Percentiles rank a stretch among this genome's conserved stretches.
These are phyloP conservation scores for Gisinianus flammeolus DNA, from an alignment of 2,888 invertebrate genomes.

Conservation along the genomic window DNA sequence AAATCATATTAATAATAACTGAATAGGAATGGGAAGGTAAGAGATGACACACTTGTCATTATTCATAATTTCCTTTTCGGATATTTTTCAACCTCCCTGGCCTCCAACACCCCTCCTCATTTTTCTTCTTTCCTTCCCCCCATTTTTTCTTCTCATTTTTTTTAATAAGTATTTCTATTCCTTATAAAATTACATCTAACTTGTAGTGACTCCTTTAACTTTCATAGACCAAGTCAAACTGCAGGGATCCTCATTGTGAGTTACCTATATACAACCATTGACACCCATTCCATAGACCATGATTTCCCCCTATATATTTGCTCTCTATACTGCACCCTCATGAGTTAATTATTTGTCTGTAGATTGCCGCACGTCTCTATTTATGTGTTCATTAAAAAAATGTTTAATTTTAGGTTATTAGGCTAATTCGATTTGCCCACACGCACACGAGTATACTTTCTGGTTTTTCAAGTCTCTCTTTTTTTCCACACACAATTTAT, in stretches of 20 bases:
- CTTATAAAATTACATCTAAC: too few species aligned
- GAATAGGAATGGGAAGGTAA: too few species aligned
- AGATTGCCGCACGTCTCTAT: too few species aligned
- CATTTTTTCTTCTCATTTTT: neutral
- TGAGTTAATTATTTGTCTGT: neutral
- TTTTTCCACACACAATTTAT: too few species aligned
- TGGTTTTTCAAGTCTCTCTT: too few species aligned
- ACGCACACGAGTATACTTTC: too few species aligned
- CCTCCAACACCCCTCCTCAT: neutral
- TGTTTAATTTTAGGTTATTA: constrained; percentile 14
- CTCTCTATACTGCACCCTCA: neutral
- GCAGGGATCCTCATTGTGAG: too few species aligned
- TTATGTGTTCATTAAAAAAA: neutral
- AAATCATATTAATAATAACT: neutral
- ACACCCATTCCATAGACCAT: neutral
- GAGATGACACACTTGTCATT: constrained; percentile 16
- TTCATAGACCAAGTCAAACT: neutral
- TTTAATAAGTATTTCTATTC: too few species aligned
- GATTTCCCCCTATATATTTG: neutral
- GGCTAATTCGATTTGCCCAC: neutral
- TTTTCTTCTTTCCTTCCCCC: neutral
- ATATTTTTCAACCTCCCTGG: neutral
- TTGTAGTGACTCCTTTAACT: too few species aligned
- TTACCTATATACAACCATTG: too few species aligned
- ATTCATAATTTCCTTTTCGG: constrained; percentile 1